Evolutionary conservation across 2,888 invertebrate species (phyloP).

Genomic region (Acanthosepion esculentum): DNA sequence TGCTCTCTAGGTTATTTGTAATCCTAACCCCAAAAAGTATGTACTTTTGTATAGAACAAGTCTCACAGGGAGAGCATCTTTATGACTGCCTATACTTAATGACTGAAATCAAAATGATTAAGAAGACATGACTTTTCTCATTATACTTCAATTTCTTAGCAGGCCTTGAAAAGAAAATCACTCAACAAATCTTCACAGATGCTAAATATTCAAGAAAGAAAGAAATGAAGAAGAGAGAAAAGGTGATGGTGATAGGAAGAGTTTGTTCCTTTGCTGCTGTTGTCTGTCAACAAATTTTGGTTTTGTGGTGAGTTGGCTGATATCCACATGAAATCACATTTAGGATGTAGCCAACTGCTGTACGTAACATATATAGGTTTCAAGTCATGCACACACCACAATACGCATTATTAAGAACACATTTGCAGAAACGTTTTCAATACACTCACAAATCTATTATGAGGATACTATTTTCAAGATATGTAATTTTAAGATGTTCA

Average conservation of each 20-base stretch:
- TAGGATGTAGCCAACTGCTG: not conserved
- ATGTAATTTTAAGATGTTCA: not conserved
- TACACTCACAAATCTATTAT: not conserved
- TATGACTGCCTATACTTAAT: not conserved
- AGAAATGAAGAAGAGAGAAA: not conserved
- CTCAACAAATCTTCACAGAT: not conserved
- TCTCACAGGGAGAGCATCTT: not conserved
- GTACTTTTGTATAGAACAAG: not conserved
- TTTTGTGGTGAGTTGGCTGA: not conserved
- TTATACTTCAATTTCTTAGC: not conserved
- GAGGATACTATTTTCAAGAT: too few relatives aligned
- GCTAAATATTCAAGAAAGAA: conserved; percentile 33
- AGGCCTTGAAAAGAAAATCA: not conserved
- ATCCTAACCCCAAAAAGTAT: too few relatives aligned
- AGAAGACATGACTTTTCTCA: not conserved
- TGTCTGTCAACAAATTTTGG: not conserved
- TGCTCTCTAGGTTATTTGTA: too few relatives aligned
- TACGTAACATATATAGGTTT: not conserved
- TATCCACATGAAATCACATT: not conserved
- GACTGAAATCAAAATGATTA: not conserved
- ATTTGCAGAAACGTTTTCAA: not conserved
- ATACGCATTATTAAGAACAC: not conserved
- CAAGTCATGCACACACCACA: not conserved
- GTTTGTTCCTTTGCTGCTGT: not conserved
- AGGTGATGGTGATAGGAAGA: not conserved